Evolutionary conservation across 2,797 vertebrate species (phyloP).

Genomic region (Sciurus carolinensis): DNA sequence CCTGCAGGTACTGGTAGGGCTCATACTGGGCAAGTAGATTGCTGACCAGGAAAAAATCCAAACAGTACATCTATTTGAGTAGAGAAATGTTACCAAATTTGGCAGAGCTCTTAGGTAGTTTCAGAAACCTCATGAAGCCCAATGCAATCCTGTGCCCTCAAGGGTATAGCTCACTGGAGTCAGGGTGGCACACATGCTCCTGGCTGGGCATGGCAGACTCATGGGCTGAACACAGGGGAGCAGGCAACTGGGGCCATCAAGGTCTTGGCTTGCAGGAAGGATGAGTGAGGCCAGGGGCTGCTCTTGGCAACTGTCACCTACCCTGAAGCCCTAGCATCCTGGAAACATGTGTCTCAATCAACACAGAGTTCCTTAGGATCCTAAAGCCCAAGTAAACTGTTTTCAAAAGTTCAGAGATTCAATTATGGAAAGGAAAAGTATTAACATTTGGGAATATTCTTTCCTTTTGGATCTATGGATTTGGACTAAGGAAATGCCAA

Average conservation of each 20-base stretch:
- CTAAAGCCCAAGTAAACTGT: not conserved
- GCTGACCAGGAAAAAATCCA: not conserved
- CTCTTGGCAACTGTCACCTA: accelerated
- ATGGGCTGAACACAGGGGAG: not conserved
- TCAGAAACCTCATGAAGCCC: no score
- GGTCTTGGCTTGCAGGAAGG: not conserved
- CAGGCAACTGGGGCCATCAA: accelerated
- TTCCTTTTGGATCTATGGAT: conserved; percentile 94
- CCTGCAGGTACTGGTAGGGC: not conserved
- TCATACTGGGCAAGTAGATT: not conserved
- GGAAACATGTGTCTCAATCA: not conserved
- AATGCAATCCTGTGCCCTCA: not conserved
- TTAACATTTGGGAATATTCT: conserved; percentile 51
- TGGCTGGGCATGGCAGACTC: not conserved
- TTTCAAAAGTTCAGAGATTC: not conserved
- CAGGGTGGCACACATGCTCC: not conserved
- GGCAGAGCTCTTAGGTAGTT: not conserved
- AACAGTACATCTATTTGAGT: not conserved
- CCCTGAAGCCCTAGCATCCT: not conserved
- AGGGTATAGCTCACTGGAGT: no score
- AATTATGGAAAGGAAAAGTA: not conserved
- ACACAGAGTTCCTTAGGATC: not conserved
- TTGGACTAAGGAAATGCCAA: conserved; percentile 96
- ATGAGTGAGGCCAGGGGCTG: not conserved
- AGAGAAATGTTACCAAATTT: not conserved